Percentiles rank a stretch among this genome's conserved stretches.
phyloP scores from a whole-genome alignment of 2,888 invertebrate genomes.

The Nineta flava region DNA sequence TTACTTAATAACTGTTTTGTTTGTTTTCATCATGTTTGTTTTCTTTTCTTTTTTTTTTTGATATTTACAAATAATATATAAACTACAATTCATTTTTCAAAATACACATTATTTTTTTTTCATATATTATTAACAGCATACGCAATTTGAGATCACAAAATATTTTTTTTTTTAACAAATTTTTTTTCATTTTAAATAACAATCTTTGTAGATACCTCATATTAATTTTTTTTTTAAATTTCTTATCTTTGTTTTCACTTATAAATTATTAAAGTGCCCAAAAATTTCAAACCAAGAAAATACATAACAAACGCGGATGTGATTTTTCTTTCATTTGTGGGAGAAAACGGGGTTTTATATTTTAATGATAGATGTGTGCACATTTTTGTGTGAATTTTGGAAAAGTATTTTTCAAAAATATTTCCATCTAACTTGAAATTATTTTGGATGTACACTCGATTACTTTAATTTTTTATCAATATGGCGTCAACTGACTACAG shows the following conservation, averaged over 20 bases:
- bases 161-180: constrained; percentile 28
- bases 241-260: neutral
- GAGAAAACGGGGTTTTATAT: neutral
- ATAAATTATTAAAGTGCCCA: no score
- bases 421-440: no score
- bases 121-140: constrained; percentile 24
- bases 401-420: no score
- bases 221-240: neutral
- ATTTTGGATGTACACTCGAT: no score
- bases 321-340: neutral
- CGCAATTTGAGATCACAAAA: constrained; percentile 32
- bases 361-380: no score
- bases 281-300: constrained; percentile 3
- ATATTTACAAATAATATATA: neutral
- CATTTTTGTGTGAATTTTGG: no score
- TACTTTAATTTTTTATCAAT: no score
- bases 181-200: constrained; percentile 10
- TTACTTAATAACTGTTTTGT: constrained; percentile 3
- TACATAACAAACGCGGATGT: neutral
- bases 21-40: constrained; percentile 2
- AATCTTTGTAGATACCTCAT: constrained; percentile 7
- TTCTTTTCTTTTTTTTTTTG: neutral
- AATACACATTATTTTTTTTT: constrained; percentile 8
- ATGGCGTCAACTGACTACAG: no score
- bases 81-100: constrained; percentile 1